Evolutionary conservation across 2,113 vertebrate genomes (phyloP), one percentile per base, ranked within the genome.

Genomic region (Lucifuga dentata): DNA sequence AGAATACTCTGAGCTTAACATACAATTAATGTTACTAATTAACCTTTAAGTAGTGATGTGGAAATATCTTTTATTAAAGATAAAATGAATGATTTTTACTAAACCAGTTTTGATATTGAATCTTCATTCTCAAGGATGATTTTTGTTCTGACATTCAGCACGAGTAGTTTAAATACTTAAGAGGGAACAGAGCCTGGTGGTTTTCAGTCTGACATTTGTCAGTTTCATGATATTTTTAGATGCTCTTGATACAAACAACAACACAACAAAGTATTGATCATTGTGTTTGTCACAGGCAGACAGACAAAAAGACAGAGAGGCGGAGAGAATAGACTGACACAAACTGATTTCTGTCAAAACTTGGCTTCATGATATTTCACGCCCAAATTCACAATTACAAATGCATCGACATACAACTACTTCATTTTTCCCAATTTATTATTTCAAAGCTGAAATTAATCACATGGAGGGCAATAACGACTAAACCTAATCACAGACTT

Each of bases 401-500:
- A 89, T 52, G 75, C 80, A 41, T 17, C 57, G 76, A 76, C 86
- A 79, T 79, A 60, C 74, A 88, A 80, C 81, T 72, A 76, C 46
- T 88, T 84, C 64, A 76, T 89, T 91, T 90, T 83, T 66, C 65
- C 63, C 86, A 89, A 29, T 86, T 85, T 89, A 91, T 91, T 90
- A 91, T 90, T 90, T 90, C 77, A 85, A 80, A 89, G 78, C 82
- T 69, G 77, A 83, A 88, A 86, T 86, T 87, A 90, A 93, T 90
- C 87, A 90, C 86, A 87, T 58, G 63, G 62, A 71, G 81, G 65
- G 73, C 84, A 90, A 88, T 93, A 91, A 92, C 88, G 84, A 90
- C 86, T 87, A 85, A 81, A 90, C 80, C 88, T 89, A 91, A 92
- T 93, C 90, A 90, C 84, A 87, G 84, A 90, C 87, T 92, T 87